A percentile compares a stretch with the other conserved stretches of the same genome.
phyloP scores from a whole-genome alignment of 2,888 invertebrate genomes.

The Tinea semifulvella region DNA sequence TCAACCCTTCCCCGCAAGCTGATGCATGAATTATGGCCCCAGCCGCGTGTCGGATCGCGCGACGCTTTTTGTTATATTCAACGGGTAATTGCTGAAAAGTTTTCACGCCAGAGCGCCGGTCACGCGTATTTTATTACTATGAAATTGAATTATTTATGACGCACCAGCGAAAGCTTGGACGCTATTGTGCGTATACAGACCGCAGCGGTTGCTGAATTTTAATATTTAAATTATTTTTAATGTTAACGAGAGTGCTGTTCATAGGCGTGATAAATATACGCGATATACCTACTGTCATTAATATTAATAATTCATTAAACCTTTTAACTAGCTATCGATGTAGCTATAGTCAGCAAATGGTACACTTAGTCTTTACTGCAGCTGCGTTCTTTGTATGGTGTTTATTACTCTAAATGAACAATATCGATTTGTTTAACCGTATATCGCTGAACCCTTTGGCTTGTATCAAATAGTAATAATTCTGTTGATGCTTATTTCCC shows the following conservation, averaged over 20 bases:
- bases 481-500: not conserved
- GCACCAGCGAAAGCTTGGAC: conserved; percentile 37
- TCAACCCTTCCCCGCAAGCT: conserved; percentile 58
- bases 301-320: no score
- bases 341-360: no score
- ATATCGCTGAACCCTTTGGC: not conserved
- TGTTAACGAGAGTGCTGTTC: conserved; percentile 22
- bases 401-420: no score
- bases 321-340: no score
- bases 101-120: conserved; percentile 60
- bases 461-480: not conserved
- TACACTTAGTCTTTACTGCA: no score
- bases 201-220: conserved; percentile 54
- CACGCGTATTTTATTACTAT: conserved; percentile 67
- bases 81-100: conserved; percentile 66
- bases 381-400: no score
- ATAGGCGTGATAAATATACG: conserved; percentile 38
- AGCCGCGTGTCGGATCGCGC: conserved; percentile 41
- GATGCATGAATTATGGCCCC: conserved; percentile 51
- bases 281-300: conserved; percentile 1
- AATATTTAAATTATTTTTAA: conserved; percentile 54
- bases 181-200: conserved; percentile 45
- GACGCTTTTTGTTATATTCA: conserved; percentile 62
- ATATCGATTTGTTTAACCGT: no score
- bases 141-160: conserved; percentile 66